Conservation (phyloP, 1,140 invertebrate genomes). For the Euwallacea fornicatus region DNA sequence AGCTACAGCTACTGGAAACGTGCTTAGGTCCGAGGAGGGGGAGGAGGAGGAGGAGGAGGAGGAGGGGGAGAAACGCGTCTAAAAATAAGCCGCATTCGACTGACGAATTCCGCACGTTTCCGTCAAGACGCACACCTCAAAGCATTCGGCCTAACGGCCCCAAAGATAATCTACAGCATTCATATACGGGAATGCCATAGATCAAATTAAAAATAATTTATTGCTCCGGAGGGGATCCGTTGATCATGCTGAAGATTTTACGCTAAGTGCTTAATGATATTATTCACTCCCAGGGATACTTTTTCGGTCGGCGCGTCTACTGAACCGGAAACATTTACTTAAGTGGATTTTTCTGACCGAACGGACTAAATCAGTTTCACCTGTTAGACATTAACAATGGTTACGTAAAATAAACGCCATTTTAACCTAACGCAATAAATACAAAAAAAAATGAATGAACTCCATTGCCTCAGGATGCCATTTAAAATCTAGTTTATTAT, state of each 20-base stretch:
- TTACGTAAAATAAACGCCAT: background rate
- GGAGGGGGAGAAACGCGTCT: too few species aligned
- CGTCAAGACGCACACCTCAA: background rate
- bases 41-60: too few species aligned
- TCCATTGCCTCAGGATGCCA: background rate
- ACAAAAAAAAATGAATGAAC: constrained; percentile 9
- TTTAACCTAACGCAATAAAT: constrained; percentile 13
- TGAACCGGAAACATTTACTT: background rate
- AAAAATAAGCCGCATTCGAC: background rate
- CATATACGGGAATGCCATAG: background rate
- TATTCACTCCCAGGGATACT: background rate
- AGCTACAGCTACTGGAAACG: background rate
- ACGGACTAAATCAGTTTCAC: background rate
- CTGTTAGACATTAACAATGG: background rate
- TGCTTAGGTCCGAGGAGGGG: background rate
- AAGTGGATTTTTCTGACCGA: background rate
- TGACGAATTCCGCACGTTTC: background rate
- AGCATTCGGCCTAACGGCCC: background rate
- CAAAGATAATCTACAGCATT: background rate
- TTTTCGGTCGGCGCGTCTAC: background rate
- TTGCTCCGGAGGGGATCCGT: background rate
- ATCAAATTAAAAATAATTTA: constrained; percentile 1
- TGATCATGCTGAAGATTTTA: background rate
- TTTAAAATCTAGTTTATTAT: constrained; percentile 14
- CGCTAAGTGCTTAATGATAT: background rate